Base-by-base conservation (phyloP, 2,888 invertebrate genomes). In the Xestia sexstrigata region DNA sequence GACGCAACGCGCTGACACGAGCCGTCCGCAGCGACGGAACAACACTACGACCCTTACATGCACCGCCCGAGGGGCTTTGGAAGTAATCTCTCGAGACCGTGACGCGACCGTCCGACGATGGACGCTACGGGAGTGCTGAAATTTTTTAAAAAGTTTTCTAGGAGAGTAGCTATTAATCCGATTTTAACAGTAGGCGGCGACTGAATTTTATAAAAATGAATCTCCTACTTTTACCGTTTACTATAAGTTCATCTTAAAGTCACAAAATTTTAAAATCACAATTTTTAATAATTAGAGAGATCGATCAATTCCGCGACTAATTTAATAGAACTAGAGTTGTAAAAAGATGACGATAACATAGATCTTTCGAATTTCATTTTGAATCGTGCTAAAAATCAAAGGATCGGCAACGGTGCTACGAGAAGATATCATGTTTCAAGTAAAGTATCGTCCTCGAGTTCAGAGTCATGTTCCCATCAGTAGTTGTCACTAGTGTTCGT, bases 121-220 rank as follows among this genome's bases (percentile, higher is more conserved):
- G 92, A 91, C 88, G 88, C 86, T 91, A 92, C 91, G 94, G 93
- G 93, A 93, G 91, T 92, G 91, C 89, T 88, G 90, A 93, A 92
- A 90, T 91, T 94, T 94, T 95, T 93, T 95, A 94, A 95, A 94
- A 94, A 93, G 88, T 95, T 96, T 96, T 96, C 93, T 96, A 96
- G 95, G 94, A 91, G 89, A 88, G 92, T 96, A 96, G 95, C 90
- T 87, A 92, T 94, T 93, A 90, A 93, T 94, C 93, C 92, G 92
- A 94, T 94, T 94, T 95, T 94, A 94, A 89, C 93, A 94, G 95
- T 96, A 96, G 96, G 93, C 94, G 91, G 95, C 94, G 96, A 96
- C 96, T 96, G 96, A 96, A 96, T 95, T 96, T 96, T 96, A 94
- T 96, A 96, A 95, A 93, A 89, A 90, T 62, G 92, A 93, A 90